Percentiles rank a stretch among this genome's conserved stretches.
Evolutionary conservation across 2,113 vertebrate genomes (phyloP).

Genomic region (Callochromis pleurospilus): DNA sequence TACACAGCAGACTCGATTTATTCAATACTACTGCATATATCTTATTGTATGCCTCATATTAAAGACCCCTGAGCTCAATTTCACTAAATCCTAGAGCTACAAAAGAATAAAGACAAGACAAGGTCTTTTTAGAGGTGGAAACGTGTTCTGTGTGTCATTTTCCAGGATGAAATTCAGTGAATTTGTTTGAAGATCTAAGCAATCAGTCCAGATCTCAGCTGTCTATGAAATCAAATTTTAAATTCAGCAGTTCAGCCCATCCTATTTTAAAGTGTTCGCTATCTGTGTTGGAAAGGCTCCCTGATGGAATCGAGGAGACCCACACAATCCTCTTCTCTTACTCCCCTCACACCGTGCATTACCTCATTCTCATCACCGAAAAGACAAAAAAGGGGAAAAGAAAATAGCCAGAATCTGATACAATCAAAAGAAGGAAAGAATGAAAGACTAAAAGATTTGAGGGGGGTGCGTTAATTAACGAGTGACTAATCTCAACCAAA

Average conservation of each 20-base stretch:
- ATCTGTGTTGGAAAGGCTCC: not conserved
- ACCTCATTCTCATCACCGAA: conserved; percentile 38
- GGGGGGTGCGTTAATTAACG: conserved; percentile 51
- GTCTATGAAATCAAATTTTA: not conserved
- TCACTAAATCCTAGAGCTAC: not conserved
- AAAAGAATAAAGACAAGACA: not conserved
- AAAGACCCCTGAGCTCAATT: not conserved
- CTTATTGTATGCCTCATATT: not conserved
- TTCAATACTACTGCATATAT: not conserved
- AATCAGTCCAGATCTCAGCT: not conserved
- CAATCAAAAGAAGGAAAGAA: conserved; percentile 22
- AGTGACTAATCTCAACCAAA: conserved; percentile 58
- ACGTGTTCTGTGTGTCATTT: not conserved
- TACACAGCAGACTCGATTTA: not conserved
- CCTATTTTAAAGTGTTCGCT: not conserved
- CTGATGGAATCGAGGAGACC: not conserved
- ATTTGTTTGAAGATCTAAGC: not conserved
- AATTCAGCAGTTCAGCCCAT: not conserved
- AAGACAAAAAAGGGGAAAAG: not conserved
- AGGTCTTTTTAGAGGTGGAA: not conserved
- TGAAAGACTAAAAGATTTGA: not conserved
- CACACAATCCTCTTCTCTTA: not conserved
- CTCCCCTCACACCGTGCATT: not conserved
- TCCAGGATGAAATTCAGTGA: not conserved
- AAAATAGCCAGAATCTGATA: conserved; percentile 7